These are phyloP conservation scores for Pluvianellus socialis DNA, from an alignment of 2,113 vertebrate genomes.

Conservation along the genomic window DNA sequence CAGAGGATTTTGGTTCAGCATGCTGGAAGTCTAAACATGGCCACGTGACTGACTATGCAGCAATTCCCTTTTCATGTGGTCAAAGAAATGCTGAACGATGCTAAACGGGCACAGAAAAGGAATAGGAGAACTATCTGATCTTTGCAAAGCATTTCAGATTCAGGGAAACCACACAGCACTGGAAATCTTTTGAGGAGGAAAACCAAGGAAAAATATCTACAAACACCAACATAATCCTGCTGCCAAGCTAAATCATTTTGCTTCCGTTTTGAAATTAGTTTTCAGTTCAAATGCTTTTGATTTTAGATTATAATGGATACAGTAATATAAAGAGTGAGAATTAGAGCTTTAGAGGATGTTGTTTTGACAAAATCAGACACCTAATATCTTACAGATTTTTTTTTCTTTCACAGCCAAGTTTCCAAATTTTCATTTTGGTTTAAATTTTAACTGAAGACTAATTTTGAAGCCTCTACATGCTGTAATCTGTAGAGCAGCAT, in stretches of 20 bases:
- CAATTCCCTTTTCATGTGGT: neutral
- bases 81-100: neutral
- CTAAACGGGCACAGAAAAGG: neutral
- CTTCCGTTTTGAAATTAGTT: constrained; percentile 2
- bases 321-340: neutral
- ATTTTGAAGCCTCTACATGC: neutral
- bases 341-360: neutral
- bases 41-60: accelerated
- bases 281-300: neutral
- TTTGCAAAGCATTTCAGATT: neutral
- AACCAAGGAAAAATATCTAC: neutral
- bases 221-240: neutral
- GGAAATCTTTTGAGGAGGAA: neutral
- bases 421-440: constrained; percentile 14
- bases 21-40: neutral
- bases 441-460: constrained; percentile 5
- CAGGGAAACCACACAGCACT: neutral
- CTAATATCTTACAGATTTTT: neutral
- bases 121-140: neutral
- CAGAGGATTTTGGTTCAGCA: neutral
- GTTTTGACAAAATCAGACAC: constrained; percentile 42
- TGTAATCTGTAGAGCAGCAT: neutral
- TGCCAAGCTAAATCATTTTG: neutral
- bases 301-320: neutral
- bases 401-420: neutral